Evolutionary conservation across 1,140 invertebrate genomes (phyloP).

Genomic region (Phthorimaea operculella): DNA sequence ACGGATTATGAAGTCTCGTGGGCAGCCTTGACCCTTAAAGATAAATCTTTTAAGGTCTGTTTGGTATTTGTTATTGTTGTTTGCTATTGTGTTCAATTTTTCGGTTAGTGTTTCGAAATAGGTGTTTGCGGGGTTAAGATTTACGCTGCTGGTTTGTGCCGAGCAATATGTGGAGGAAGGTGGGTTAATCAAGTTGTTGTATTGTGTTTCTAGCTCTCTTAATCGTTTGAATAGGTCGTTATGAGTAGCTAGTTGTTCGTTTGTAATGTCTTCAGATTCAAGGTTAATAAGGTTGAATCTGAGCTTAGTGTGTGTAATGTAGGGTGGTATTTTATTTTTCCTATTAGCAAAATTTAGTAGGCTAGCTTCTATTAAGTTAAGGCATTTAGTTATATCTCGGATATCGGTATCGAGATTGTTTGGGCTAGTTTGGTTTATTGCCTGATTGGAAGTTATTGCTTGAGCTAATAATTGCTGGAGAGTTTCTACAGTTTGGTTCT

Average conservation of each 20-base stretch:
- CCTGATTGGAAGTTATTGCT: too few relatives aligned
- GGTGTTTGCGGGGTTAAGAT: not conserved
- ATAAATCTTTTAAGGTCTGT: conserved; percentile 2
- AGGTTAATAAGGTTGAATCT: not conserved
- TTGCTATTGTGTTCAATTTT: not conserved
- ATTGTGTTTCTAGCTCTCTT: not conserved
- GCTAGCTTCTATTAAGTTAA: not conserved
- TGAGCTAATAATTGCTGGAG: too few relatives aligned
- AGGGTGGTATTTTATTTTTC: not conserved
- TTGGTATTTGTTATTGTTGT: not conserved
- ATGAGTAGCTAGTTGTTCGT: not conserved
- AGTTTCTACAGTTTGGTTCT: not conserved
- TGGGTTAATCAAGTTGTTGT: not conserved
- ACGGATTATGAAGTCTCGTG: not conserved
- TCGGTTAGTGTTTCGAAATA: conserved; percentile 1
- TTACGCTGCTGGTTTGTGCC: not conserved
- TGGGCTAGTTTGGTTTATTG: too few relatives aligned
- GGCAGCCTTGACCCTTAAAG: not conserved
- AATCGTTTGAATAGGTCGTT: not conserved
- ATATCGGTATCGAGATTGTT: too few relatives aligned
- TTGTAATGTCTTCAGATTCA: not conserved
- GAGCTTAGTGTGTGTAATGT: not conserved
- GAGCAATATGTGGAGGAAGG: not conserved
- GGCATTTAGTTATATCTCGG: not conserved
- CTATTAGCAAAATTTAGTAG: not conserved